Percentiles rank a stretch among this genome's conserved stretches.
Conservation (phyloP, 2,797 vertebrate species). For the Fundulus diaphanus region DNA sequence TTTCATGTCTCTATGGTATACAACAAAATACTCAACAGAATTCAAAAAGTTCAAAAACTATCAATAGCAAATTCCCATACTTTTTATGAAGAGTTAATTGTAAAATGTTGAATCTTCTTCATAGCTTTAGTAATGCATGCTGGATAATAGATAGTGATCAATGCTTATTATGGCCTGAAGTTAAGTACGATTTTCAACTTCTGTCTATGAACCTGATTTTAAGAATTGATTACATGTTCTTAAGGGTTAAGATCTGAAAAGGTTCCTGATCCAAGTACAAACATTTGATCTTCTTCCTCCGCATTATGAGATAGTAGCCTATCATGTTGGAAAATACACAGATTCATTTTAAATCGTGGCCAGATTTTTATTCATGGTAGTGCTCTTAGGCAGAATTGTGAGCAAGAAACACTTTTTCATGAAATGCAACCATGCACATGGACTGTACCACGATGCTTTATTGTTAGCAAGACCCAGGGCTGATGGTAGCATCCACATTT, state of each 20-base stretch:
- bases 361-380: not conserved
- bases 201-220: no score
- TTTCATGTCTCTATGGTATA: not conserved
- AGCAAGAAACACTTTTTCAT: not conserved
- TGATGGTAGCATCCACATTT: not conserved
- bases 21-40: not conserved
- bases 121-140: not conserved
- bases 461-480: not conserved
- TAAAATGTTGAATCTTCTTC: not conserved
- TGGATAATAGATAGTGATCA: not conserved
- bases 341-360: not conserved
- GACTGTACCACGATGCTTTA: not conserved
- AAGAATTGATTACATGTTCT: no score
- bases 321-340: not conserved
- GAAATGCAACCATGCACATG: not conserved
- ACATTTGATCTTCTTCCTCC: not conserved
- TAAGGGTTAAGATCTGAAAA: not conserved
- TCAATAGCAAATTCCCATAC: not conserved
- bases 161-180: not conserved
- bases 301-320: not conserved
- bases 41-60: not conserved
- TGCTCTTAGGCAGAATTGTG: not conserved
- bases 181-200: not conserved
- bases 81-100: not conserved
- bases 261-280: not conserved